A percentile compares a stretch with the other conserved stretches of the same genome.
These are phyloP conservation scores for Cossypha caffra DNA, from an alignment of 2,797 vertebrate genomes.

Conservation along the genomic window DNA sequence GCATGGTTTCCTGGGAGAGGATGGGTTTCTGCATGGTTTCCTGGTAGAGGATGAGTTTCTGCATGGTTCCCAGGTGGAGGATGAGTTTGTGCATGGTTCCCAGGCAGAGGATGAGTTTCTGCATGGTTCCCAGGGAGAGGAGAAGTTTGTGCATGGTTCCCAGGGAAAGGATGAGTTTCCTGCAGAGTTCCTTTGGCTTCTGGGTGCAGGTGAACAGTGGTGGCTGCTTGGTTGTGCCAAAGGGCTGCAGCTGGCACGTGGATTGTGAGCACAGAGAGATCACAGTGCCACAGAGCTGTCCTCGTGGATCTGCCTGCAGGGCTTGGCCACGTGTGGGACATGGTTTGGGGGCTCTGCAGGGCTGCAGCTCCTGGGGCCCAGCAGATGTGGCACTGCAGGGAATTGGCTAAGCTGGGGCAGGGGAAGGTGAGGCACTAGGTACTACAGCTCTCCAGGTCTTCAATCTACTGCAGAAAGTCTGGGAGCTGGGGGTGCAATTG, in stretches of 20 bases:
- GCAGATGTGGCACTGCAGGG: neutral
- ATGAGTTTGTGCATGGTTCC: neutral
- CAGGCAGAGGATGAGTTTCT: neutral
- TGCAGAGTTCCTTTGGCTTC: neutral
- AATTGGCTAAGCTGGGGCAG: neutral
- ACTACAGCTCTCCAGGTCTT: neutral
- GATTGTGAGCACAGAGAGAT: neutral
- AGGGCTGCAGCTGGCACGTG: neutral
- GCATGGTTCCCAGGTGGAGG: neutral
- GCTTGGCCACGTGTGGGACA: neutral
- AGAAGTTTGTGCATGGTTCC: neutral
- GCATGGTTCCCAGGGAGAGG: neutral
- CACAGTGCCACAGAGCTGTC: neutral
- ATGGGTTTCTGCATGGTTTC: neutral
- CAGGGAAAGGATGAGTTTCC: neutral
- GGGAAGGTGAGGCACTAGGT: neutral
- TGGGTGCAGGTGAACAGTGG: neutral
- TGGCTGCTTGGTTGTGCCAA: neutral
- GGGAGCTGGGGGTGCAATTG: neutral
- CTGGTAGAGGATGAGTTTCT: neutral
- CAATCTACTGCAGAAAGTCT: neutral
- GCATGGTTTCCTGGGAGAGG: neutral
- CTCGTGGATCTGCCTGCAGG: neutral
- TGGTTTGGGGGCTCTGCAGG: neutral
- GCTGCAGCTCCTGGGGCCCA: neutral